Percentiles rank a stretch among this genome's conserved stretches.
phyloP scores from a whole-genome alignment of 2,797 vertebrate genomes.

The Xiphophorus birchmanni region DNA sequence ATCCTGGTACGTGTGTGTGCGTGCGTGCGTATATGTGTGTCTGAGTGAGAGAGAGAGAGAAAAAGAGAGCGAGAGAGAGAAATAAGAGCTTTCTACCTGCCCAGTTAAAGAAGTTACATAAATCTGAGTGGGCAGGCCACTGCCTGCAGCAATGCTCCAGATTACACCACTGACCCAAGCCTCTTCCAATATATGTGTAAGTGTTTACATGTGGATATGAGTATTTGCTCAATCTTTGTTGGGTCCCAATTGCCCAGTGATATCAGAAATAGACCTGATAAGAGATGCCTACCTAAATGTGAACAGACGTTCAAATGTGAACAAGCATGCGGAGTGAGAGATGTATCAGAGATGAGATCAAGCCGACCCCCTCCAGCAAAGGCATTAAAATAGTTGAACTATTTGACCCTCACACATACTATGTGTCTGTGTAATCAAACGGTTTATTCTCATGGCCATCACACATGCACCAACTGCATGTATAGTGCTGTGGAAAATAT shows the following conservation, averaged over 20 bases:
- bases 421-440: conserved; percentile 37
- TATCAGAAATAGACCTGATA: conserved; percentile 65
- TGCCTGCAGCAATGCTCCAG: conserved; percentile 63
- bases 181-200: conserved; percentile 42
- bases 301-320: conserved; percentile 31
- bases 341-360: conserved; percentile 34
- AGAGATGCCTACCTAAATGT: conserved; percentile 49
- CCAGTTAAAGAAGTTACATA: conserved; percentile 68
- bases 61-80: conserved; percentile 4
- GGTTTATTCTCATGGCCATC: conserved; percentile 14
- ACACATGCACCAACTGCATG: neutral
- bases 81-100: conserved; percentile 66
- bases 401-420: conserved; percentile 37
- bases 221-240: conserved; percentile 38
- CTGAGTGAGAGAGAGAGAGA: conserved; percentile 9
- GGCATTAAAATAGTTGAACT: conserved; percentile 65
- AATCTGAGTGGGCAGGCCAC: conserved; percentile 74
- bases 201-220: conserved; percentile 27
- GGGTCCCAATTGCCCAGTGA: conserved; percentile 52
- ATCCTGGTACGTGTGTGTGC: conserved; percentile 42
- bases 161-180: conserved; percentile 59
- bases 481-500: neutral
- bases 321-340: conserved; percentile 4
- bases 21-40: conserved; percentile 9
- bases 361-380: conserved; percentile 39